Percentiles rank a stretch among this genome's conserved stretches.
Conservation (phyloP, 1,140 invertebrate genomes). For the Drosophila rhopaloa region DNA sequence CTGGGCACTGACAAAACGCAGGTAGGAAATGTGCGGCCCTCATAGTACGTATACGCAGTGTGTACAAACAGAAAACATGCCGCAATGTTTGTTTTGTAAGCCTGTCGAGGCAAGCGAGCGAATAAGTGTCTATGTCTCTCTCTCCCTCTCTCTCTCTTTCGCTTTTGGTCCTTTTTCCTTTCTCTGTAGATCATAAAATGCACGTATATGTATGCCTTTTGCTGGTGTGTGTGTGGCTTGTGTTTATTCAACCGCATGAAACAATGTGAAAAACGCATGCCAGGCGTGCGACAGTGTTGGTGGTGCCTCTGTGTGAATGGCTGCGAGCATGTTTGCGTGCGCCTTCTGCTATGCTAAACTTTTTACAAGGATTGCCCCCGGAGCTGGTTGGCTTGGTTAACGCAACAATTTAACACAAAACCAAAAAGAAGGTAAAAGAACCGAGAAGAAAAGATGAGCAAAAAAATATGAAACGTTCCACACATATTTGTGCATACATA, state of each 20-base stretch:
- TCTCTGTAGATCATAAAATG: conserved; percentile 64
- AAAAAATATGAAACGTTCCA: conserved; percentile 21
- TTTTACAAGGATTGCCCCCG: conserved; percentile 74
- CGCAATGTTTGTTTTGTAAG: conserved; percentile 82
- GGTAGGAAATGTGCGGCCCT: conserved; percentile 74
- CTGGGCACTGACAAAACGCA: conserved; percentile 58
- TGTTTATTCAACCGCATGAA: conserved; percentile 82
- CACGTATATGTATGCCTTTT: conserved; percentile 42
- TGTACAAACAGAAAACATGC: conserved; percentile 79
- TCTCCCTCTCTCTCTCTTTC: conserved; percentile 4
- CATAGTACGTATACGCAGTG: conserved; percentile 78
- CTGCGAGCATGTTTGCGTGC: conserved; percentile 29
- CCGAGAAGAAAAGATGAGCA: conserved; percentile 24
- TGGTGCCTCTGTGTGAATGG: conserved; percentile 8
- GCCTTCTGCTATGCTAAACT: conserved; percentile 71
- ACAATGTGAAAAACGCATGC: conserved; percentile 81
- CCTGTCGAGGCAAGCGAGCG: conserved; percentile 78
- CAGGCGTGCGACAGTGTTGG: conserved; percentile 46
- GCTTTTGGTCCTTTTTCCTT: conserved; percentile 25
- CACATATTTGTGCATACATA: conserved; percentile 48
- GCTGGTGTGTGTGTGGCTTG: conserved; percentile 44
- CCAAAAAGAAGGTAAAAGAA: conserved; percentile 52
- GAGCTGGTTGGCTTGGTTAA: conserved; percentile 52
- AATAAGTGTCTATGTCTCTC: conserved; percentile 63
- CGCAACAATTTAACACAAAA: conserved; percentile 74